Conservation (phyloP, 1,140 invertebrate species). For the Sinonovacula constricta region DNA sequence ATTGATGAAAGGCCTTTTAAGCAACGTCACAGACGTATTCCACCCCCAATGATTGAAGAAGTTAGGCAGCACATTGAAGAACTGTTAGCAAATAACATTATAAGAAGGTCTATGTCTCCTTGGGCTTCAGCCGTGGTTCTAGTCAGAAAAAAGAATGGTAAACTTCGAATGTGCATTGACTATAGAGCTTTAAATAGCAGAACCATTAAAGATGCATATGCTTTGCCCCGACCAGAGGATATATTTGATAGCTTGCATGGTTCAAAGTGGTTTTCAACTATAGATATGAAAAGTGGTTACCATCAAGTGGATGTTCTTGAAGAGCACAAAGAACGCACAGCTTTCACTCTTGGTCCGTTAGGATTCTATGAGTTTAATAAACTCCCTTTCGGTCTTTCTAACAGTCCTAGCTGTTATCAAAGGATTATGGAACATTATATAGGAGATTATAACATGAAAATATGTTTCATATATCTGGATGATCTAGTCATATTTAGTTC, state of each 20-base stretch:
- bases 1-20: conserved; percentile 25
- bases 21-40: conserved; percentile 23
- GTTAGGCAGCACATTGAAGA: conserved; percentile 19
- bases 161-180: conserved; percentile 1
- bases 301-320: background rate
- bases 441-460: conserved; percentile 28
- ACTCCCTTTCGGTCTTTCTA: conserved; percentile 40
- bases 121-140: conserved; percentile 11
- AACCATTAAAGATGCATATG: background rate
- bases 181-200: background rate
- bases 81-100: background rate
- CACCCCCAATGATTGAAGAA: conserved; percentile 32
- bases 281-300: background rate
- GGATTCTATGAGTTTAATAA: conserved; percentile 48
- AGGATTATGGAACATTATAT: too few species aligned
- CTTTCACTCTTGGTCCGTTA: conserved; percentile 18
- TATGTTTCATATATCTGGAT: conserved; percentile 42
- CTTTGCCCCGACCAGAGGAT: background rate
- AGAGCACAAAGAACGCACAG: background rate
- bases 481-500: conserved; percentile 15
- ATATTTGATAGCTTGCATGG: background rate
- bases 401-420: conserved; percentile 54
- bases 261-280: background rate
- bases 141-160: conserved; percentile 11
- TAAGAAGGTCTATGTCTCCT: background rate